phyloP scores from a whole-genome alignment of 2,113 vertebrate genomes.

The Ascaphus truei region DNA sequence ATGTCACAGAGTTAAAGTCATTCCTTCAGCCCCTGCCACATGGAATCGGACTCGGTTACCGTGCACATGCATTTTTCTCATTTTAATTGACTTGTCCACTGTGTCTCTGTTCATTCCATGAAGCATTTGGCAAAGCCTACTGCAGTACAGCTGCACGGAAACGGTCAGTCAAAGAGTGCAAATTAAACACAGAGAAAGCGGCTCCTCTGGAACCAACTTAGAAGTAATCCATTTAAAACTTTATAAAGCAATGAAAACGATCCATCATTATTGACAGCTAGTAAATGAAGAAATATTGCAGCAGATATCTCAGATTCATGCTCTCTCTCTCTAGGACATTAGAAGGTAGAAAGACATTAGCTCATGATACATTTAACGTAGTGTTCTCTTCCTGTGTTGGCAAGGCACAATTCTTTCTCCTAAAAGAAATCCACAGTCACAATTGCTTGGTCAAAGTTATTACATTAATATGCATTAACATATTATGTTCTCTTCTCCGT shows the following conservation, averaged over 20 bases:
- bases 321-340: background rate
- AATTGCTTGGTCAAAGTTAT: too few species aligned
- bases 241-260: background rate
- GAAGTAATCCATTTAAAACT: constrained; percentile 4
- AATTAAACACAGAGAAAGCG: background rate
- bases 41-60: background rate
- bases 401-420: too few species aligned
- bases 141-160: background rate
- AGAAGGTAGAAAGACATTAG: background rate
- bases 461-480: too few species aligned
- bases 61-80: background rate
- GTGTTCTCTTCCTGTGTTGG: too few species aligned
- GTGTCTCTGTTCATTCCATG: background rate
- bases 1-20: constrained; percentile 13
- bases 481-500: too few species aligned
- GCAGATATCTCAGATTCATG: background rate
- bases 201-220: background rate
- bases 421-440: too few species aligned
- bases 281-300: background rate
- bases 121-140: constrained; percentile 16
- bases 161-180: background rate
- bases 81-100: constrained; percentile 20
- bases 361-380: too few species aligned
- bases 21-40: background rate
- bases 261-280: constrained; percentile 10